Percentiles rank a stretch among this genome's conserved stretches.
Conservation (phyloP, 2,888 invertebrate genomes). For the Hemistola chrysoprasaria region DNA sequence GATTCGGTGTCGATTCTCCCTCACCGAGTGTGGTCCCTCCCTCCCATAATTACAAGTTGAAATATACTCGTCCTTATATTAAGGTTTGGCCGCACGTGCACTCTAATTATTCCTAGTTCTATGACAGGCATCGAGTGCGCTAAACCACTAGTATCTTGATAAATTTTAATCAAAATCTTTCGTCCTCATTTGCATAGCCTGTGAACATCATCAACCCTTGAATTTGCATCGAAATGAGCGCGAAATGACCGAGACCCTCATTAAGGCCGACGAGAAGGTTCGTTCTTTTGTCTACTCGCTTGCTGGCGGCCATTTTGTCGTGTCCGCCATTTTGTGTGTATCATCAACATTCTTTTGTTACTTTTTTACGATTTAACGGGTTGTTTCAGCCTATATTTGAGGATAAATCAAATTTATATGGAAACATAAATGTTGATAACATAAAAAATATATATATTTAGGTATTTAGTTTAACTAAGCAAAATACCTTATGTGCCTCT, state of each 20-base stretch:
- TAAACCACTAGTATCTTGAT: constrained; percentile 42
- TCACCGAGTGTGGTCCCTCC: too few species aligned
- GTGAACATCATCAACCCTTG: constrained; percentile 68
- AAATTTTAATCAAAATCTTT: constrained; percentile 76
- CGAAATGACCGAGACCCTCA: constrained; percentile 71
- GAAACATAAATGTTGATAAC: constrained; percentile 5
- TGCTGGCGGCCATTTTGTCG: constrained; percentile 55
- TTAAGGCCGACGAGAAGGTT: constrained; percentile 62
- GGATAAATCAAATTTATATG: constrained; percentile 5
- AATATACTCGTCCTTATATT: too few species aligned
- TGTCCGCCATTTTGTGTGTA: constrained; percentile 53
- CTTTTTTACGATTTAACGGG: constrained; percentile 8
- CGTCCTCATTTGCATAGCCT: constrained; percentile 68
- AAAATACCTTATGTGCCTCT: too few species aligned
- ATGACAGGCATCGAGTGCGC: not conserved
- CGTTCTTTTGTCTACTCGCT: constrained; percentile 71
- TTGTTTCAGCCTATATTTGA: constrained; percentile 14
- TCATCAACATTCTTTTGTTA: constrained; percentile 50
- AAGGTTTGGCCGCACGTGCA: too few species aligned
- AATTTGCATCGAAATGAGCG: constrained; percentile 77
- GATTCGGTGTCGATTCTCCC: too few species aligned
- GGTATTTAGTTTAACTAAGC: too few species aligned
- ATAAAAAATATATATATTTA: constrained; percentile 3
- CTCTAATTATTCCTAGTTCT: too few species aligned
- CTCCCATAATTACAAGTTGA: too few species aligned